These are phyloP conservation scores for Gnatocerus cornutus DNA, from an alignment of 2,888 invertebrate species.

Conservation along the genomic window DNA sequence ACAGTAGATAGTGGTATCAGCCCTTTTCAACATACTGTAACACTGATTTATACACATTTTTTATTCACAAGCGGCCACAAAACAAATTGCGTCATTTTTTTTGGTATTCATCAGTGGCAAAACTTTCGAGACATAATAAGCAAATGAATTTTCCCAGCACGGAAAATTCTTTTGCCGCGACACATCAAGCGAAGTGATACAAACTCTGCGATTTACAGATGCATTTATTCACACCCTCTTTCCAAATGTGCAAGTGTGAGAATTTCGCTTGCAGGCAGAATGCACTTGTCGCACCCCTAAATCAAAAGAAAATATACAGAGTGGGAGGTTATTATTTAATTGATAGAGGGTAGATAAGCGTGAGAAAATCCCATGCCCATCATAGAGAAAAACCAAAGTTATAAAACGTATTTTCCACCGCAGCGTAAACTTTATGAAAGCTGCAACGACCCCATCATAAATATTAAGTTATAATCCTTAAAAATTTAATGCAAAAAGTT, in stretches of 20 bases:
- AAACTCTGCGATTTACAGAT: slow-evolving; percentile 54
- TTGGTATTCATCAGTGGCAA: too few relatives aligned
- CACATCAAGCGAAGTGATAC: slow-evolving; percentile 42
- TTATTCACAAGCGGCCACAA: slow-evolving; percentile 14
- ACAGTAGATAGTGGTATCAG: slow-evolving; percentile 23
- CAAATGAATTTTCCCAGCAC: slow-evolving; percentile 31
- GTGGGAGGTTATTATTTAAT: slow-evolving; percentile 14
- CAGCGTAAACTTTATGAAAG: too few relatives aligned
- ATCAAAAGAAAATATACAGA: slow-evolving; percentile 6
- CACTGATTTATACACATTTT: slow-evolving; percentile 31
- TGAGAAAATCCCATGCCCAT: too few relatives aligned
- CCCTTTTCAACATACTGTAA: slow-evolving; percentile 12
- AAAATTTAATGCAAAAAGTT: slow-evolving; percentile 58
- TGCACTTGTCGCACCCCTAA: slow-evolving; percentile 59
- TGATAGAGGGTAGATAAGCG: slow-evolving; percentile 9
- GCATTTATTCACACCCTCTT: slow-evolving; percentile 58
- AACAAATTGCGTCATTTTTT: too few relatives aligned
- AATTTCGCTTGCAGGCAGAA: slow-evolving; percentile 56
- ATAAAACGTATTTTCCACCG: too few relatives aligned
- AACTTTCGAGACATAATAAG: not conserved
- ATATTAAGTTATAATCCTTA: slow-evolving; percentile 55
- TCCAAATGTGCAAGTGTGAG: slow-evolving; percentile 57
- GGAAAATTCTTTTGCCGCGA: slow-evolving; percentile 20
- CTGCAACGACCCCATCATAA: slow-evolving; percentile 46
- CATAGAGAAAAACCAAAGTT: too few relatives aligned